These are phyloP conservation scores for Ichneumoninae sp. DNA, from an alignment of 2,888 invertebrate genomes.

Conservation along the genomic window DNA sequence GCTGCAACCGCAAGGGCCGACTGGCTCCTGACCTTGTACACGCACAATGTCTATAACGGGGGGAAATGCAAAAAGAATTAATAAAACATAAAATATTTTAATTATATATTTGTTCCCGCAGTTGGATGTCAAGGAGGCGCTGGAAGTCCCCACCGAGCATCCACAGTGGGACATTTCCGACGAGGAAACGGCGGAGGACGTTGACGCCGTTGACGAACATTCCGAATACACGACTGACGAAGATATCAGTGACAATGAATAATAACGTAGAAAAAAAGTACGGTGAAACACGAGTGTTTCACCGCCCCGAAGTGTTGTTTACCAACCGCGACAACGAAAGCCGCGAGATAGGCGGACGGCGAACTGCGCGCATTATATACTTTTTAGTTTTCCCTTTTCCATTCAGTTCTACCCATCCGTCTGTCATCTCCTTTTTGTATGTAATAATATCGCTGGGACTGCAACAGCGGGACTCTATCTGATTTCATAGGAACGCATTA, in stretches of 20 bases:
- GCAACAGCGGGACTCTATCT: constrained; percentile 29
- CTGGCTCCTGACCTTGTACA: too few relatives aligned
- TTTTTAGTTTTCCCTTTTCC: constrained; percentile 19
- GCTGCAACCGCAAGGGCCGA: too few relatives aligned
- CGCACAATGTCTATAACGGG: too few relatives aligned
- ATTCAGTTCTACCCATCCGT: constrained; percentile 29
- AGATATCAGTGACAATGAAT: constrained; percentile 87
- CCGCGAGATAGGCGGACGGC: constrained; percentile 20
- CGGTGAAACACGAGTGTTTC: constrained; percentile 25
- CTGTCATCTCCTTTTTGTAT: constrained; percentile 52
- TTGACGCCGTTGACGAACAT: constrained; percentile 87
- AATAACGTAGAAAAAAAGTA: constrained; percentile 61
- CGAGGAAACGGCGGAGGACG: constrained; percentile 92
- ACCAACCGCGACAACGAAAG: constrained; percentile 14
- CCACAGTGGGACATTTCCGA: constrained; percentile 99
- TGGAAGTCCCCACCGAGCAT: constrained; percentile 95
- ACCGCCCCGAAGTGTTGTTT: constrained; percentile 10
- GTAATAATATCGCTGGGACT: constrained; percentile 36
- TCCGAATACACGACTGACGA: constrained; percentile 90
- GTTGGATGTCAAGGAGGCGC: constrained; percentile 98
- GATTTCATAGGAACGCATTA: constrained; percentile 28
- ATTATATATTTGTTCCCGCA: constrained; percentile 77
- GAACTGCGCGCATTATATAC: constrained; percentile 10
- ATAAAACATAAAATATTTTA: not conserved
- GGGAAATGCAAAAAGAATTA: not conserved